Evolutionary conservation across 2,888 invertebrate species (phyloP).

Genomic region (Eremobia ochroleuca): DNA sequence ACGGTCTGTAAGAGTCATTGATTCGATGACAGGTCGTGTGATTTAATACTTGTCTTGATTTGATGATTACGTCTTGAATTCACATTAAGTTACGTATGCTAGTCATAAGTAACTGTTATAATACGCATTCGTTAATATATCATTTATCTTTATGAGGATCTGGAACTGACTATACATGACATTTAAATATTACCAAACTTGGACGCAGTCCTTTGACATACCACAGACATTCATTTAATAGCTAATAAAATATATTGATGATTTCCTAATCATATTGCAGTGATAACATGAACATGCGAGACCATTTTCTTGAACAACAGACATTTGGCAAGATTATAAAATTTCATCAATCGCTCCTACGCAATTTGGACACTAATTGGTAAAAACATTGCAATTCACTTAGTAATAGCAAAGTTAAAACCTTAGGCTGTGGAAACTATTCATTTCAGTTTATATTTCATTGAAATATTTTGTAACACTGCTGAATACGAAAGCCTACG

Average conservation of each 20-base stretch:
- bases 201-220: slow-evolving; percentile 43
- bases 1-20: slow-evolving; percentile 26
- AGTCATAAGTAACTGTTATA: no score
- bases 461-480: slow-evolving; percentile 34
- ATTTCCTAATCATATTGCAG: slow-evolving; percentile 39
- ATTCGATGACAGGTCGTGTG: slow-evolving; percentile 39
- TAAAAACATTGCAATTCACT: slow-evolving; percentile 35
- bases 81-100: background rate
- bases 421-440: slow-evolving; percentile 30
- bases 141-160: background rate
- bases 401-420: slow-evolving; percentile 35
- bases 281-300: slow-evolving; percentile 10
- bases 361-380: slow-evolving; percentile 51
- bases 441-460: slow-evolving; percentile 14
- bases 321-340: slow-evolving; percentile 47
- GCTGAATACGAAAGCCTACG: background rate
- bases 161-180: slow-evolving; percentile 6
- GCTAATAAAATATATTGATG: slow-evolving; percentile 42
- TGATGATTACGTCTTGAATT: slow-evolving; percentile 11
- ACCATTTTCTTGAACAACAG: slow-evolving; percentile 49
- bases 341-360: slow-evolving; percentile 59
- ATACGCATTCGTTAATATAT: background rate
- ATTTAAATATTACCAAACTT: slow-evolving; percentile 41
- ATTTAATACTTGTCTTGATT: slow-evolving; percentile 14
- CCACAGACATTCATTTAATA: slow-evolving; percentile 25